Evolutionary conservation across 1,140 invertebrate genomes (phyloP), one percentile per base, ranked within the genome.

Genomic region (Anoplolepis gracilipes): DNA sequence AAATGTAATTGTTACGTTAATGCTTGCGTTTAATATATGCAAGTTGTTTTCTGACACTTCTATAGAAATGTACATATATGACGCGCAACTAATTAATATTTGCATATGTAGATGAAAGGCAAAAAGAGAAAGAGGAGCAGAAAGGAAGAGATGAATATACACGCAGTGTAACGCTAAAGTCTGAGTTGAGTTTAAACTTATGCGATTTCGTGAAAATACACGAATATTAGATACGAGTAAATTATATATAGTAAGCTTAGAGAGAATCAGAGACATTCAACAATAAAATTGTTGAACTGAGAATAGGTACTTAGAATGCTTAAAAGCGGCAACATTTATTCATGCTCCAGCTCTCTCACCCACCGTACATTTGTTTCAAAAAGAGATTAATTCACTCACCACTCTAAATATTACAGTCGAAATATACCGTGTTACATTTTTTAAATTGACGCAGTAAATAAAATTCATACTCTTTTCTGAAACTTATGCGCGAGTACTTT

Each of bases 1-100:
- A 73, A 81, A 81, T 42, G 78, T 81, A 81, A 81, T 30, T 13
- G 65, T 72, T 72, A 59, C 53, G 13, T 73, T 61, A 73, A 73
- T 82, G 53, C 16, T 49, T 49, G 46, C 53, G 39, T 55, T 69
- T 69, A 55, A 69, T 69, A 10, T 55, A 46, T 42, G 39, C 53
- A 28, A 46, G 30, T 25, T 7, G 22, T 53, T 46, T 59, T 72
- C 53, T 59, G 78, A 42, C 61, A 42, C 19, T 33, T 59, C 11
- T 55, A 19, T 36, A 36, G 39, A 30, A 59, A 73, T 57, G 55
- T 59, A 13, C 10, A n/a, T 42, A 8, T 30, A 16, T 1, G 53
- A 8, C 53, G 11, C 36, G 65, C 67, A 72, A 46, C 36, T 82
- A 39, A 82, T 82, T 69, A 39, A 82, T 73, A 82, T 72, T 59